Conservation (phyloP, 2,797 vertebrate genomes). For the Tympanoctomys barrerae region DNA sequence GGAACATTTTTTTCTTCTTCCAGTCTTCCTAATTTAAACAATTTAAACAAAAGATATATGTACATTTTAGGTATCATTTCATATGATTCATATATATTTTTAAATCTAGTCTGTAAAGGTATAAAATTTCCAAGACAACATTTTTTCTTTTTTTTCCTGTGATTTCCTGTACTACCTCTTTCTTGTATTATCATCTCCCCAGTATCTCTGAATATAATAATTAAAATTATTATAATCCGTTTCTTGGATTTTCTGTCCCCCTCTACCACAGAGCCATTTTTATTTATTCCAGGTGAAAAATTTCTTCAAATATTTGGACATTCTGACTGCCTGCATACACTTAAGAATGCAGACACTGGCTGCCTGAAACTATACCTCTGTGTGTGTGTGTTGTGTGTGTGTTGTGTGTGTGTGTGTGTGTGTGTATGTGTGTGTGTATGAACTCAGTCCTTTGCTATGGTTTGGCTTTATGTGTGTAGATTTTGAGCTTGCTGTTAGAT, state of each 20-base stretch:
- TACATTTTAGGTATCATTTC: neutral
- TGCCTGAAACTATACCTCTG: neutral
- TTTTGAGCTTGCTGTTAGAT: neutral
- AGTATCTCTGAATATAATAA: neutral
- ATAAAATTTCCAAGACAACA: neutral
- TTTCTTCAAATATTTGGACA: neutral
- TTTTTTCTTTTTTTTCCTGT: neutral
- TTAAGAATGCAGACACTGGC: neutral
- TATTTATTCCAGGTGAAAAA: neutral
- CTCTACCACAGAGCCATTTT: neutral
- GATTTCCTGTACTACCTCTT: neutral
- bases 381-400: too few species aligned
- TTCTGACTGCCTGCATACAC: neutral
- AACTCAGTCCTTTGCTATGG: neutral
- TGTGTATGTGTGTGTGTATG: neutral
- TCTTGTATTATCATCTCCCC: constrained; percentile 8
- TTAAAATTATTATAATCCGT: neutral
- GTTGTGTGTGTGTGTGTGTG: too few species aligned
- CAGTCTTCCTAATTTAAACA: neutral
- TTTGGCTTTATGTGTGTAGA: neutral
- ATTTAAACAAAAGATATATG: neutral
- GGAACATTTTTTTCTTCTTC: neutral
- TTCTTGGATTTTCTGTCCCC: neutral
- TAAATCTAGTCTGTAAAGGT: neutral
- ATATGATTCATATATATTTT: too few species aligned